These are phyloP conservation scores for Caligus rogercresseyi DNA, from an alignment of 1,140 invertebrate genomes.

Conservation along the genomic window DNA sequence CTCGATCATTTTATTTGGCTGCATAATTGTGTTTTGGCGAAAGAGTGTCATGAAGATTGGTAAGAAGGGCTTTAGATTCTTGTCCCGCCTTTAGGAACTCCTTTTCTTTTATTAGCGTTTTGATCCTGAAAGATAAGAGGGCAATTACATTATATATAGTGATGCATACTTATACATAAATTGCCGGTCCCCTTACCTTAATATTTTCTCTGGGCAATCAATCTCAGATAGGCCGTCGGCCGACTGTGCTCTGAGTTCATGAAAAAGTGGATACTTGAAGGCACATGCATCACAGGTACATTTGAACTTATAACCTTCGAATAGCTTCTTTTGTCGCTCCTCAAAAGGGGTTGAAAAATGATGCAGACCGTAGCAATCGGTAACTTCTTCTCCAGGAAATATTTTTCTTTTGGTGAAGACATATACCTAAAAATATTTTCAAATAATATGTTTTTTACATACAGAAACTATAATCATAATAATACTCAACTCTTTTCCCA, in stretches of 20 bases:
- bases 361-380: constrained; percentile 15
- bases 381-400: constrained; percentile 2
- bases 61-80: neutral
- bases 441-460: neutral
- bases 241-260: neutral
- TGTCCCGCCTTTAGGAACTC: neutral
- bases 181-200: neutral
- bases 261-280: constrained; percentile 14
- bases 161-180: neutral
- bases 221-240: neutral
- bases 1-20: neutral
- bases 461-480: neutral
- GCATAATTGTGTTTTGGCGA: neutral
- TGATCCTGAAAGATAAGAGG: neutral
- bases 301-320: constrained; percentile 2
- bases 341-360: constrained; percentile 5
- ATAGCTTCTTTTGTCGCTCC: neutral
- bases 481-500: constrained; percentile 7
- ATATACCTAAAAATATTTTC: neutral
- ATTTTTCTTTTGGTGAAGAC: constrained; percentile 2
- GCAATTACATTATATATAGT: too few species aligned
- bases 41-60: neutral
- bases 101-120: neutral
- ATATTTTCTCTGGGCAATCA: neutral
- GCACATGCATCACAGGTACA: constrained; percentile 8